These are phyloP conservation scores for Scomber colias DNA, from an alignment of 2,113 vertebrate genomes.

Conservation along the genomic window DNA sequence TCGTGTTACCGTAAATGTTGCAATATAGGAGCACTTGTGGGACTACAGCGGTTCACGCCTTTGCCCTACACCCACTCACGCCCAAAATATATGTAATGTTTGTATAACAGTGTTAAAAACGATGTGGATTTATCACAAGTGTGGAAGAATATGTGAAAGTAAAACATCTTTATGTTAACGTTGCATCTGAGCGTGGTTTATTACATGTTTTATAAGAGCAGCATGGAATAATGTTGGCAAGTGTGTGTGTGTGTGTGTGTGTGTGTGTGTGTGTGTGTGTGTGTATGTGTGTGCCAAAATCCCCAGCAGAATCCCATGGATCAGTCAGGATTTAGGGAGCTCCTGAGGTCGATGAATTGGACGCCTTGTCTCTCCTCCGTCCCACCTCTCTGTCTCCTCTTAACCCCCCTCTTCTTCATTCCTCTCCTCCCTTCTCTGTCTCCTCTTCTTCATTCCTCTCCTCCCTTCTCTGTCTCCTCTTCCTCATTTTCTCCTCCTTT, in stretches of 20 bases:
- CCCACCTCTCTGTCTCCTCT: slow-evolving; percentile 60
- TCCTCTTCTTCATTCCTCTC: slow-evolving; percentile 21
- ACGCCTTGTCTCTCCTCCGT: slow-evolving; percentile 74
- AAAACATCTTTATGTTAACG: neutral
- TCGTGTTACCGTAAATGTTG: too few relatives aligned
- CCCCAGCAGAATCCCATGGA: slow-evolving; percentile 68
- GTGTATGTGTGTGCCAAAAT: slow-evolving; percentile 63
- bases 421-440: neutral
- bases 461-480: slow-evolving; percentile 31
- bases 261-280: slow-evolving; percentile 39
- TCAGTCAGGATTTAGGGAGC: slow-evolving; percentile 79
- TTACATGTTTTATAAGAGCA: neutral
- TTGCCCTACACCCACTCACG: neutral
- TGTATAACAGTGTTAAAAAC: too few relatives aligned
- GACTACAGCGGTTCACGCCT: too few relatives aligned
- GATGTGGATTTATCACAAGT: too few relatives aligned
- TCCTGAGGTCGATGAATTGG: slow-evolving; percentile 80
- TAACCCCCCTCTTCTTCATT: slow-evolving; percentile 10
- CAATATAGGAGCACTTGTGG: too few relatives aligned
- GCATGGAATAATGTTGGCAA: neutral
- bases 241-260: neutral
- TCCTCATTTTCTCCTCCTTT: neutral
- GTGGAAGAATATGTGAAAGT: neutral
- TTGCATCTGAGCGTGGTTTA: neutral
- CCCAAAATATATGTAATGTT: neutral